A percentile compares a stretch with the other conserved stretches of the same genome.
Conservation (phyloP, 2,888 invertebrate genomes). For the Apamea sordens region DNA sequence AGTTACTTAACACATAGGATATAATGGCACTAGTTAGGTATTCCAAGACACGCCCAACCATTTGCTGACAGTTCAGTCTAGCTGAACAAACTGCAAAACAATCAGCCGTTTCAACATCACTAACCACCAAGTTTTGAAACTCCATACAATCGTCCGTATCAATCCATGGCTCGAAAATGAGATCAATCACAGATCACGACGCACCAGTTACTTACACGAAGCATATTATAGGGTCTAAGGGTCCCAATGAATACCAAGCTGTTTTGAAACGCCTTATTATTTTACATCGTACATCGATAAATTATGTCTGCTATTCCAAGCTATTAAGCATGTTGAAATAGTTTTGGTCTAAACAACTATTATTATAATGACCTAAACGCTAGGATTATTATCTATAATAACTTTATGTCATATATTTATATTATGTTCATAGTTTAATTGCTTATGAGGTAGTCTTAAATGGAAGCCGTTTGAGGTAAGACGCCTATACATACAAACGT, state of each 20-base stretch:
- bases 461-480: conserved; percentile 22
- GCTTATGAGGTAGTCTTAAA: conserved; percentile 27
- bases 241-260: conserved; percentile 27
- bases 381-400: conserved; percentile 50
- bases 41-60: background rate
- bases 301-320: conserved; percentile 39
- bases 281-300: conserved; percentile 54
- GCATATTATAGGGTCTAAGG: conserved; percentile 41
- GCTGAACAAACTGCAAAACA: conserved; percentile 44
- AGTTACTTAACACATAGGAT: background rate
- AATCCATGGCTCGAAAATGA: conserved; percentile 43
- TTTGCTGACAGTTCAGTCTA: conserved; percentile 9
- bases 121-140: conserved; percentile 51
- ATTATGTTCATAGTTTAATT: conserved; percentile 56
- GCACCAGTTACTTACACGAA: conserved; percentile 49
- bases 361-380: conserved; percentile 51
- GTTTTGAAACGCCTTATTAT: conserved; percentile 51
- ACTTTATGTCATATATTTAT: conserved; percentile 47
- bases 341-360: conserved; percentile 49
- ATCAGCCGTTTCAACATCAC: conserved; percentile 53
- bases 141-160: conserved; percentile 31
- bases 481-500: background rate
- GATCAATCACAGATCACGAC: conserved; percentile 56
- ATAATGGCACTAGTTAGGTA: background rate
- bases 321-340: conserved; percentile 56